phyloP scores from a whole-genome alignment of 2,113 vertebrate genomes.

The Poicephalus meyeri region DNA sequence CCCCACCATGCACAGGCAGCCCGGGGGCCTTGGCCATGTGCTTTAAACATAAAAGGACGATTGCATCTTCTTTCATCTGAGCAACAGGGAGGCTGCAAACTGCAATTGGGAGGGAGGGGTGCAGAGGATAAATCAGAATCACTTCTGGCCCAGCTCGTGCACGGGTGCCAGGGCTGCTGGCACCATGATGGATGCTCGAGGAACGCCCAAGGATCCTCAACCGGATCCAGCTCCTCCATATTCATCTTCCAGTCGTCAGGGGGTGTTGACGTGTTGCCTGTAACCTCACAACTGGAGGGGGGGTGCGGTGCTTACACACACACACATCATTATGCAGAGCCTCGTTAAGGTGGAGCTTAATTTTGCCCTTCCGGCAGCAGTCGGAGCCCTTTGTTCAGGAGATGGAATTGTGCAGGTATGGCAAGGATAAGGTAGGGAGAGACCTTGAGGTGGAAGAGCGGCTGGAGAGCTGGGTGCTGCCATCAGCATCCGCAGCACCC shows the following conservation, averaged over 20 bases:
- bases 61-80: neutral
- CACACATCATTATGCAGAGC: neutral
- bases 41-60: neutral
- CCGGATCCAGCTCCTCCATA: neutral
- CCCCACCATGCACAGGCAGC: accelerated
- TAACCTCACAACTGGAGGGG: neutral
- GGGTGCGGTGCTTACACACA: neutral
- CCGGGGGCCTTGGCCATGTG: accelerated
- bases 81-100: neutral
- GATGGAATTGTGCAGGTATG: neutral
- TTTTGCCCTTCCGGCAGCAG: neutral
- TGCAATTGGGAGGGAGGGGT: neutral
- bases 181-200: neutral
- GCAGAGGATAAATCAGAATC: neutral
- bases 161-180: neutral
- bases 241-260: neutral
- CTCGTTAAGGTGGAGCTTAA: neutral
- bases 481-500: accelerated
- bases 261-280: neutral
- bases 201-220: neutral
- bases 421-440: neutral
- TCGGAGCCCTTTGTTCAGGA: neutral
- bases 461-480: neutral
- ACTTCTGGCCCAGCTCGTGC: accelerated
- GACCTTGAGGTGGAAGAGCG: neutral